Evolutionary conservation across 1,140 invertebrate genomes (phyloP), one percentile per base, ranked within the genome.

Genomic region (Drosophila murphyi): DNA sequence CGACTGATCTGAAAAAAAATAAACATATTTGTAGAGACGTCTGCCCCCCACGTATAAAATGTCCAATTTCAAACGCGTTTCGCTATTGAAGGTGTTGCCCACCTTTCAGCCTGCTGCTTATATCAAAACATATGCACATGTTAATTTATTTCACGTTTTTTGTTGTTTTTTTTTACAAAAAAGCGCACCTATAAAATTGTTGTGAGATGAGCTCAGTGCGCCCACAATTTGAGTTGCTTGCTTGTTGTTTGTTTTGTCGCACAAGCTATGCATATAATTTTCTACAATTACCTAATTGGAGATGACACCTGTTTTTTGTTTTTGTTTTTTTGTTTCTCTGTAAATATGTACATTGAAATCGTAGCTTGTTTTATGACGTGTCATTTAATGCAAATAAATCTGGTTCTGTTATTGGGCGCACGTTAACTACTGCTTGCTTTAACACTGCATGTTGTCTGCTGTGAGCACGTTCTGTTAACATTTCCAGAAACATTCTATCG

Each of bases 161-260:
- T 52, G 12, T 65, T 71, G 35, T 47, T 20, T 1, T 20, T 60
- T 45, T 68, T 62, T 48, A 50, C 45, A 39, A 20, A 7, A 20
- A 61, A 69, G 43, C 81, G 78, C 82, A 73, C 83, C 82, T 80
- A 80, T 73, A 80, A 86, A 82, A 88, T 89, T 78, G 85, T 63
- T 88, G 34, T 55, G 80, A 88, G 85, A 89, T 88, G 85, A 88
- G 85, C 85, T 88, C 77, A 88, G 80, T 63, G 83, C 80, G 68
- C 72, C 76, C 83, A 87, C 78, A 82, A 69, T 55, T 69, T 54
- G 12, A 32, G 20, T 39, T 7, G 34, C 20, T 20, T 20, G 20
- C 20, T 20, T 20, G 20, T 20, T 20, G 20, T 20, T 20, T 20
- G 20, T 20, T 1, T 54, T 6, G 52, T 37, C 57, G 63, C 61